Percentiles rank a stretch among this genome's conserved stretches.
Conservation (phyloP, 2,113 vertebrate genomes). For the Lophius piscatorius region DNA sequence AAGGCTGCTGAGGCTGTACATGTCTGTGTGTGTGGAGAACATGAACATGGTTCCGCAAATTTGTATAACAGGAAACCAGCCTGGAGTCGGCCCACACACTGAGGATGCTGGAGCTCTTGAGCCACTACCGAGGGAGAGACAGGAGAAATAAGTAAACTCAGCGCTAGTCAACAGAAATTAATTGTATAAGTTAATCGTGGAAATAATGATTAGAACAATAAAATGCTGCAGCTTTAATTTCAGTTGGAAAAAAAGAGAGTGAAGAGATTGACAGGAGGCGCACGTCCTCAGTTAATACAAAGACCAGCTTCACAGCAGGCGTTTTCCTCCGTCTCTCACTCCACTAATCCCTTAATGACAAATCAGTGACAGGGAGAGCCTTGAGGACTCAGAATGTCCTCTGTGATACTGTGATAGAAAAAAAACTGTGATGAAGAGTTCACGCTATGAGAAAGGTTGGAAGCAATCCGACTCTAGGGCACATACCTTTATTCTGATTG, state of each 20-base stretch:
- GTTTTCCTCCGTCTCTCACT: constrained; percentile 41
- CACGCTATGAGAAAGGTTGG: neutral
- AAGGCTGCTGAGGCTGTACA: constrained; percentile 14
- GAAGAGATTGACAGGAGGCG: constrained; percentile 38
- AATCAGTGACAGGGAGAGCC: constrained; percentile 50
- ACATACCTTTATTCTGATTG: no score
- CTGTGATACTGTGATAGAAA: neutral
- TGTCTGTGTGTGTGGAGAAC: constrained; percentile 12
- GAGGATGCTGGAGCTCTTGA: constrained; percentile 65
- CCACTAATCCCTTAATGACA: constrained; percentile 65
- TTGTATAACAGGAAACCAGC: constrained; percentile 75
- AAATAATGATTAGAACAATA: constrained; percentile 10
- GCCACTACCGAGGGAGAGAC: constrained; percentile 57
- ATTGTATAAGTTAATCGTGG: neutral
- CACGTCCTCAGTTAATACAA: constrained; percentile 45
- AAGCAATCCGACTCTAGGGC: neutral
- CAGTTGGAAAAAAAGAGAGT: neutral
- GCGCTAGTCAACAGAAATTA: neutral
- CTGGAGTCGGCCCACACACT: constrained; percentile 71
- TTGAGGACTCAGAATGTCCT: constrained; percentile 11
- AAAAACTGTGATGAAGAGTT: neutral
- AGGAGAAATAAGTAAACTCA: constrained; percentile 57
- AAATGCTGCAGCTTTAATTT: constrained; percentile 11
- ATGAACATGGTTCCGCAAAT: constrained; percentile 58
- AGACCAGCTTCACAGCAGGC: constrained; percentile 33